Evolutionary conservation across 2,888 invertebrate species (phyloP), one percentile per base, ranked within the genome.

Genomic region (Atrina japonica): DNA sequence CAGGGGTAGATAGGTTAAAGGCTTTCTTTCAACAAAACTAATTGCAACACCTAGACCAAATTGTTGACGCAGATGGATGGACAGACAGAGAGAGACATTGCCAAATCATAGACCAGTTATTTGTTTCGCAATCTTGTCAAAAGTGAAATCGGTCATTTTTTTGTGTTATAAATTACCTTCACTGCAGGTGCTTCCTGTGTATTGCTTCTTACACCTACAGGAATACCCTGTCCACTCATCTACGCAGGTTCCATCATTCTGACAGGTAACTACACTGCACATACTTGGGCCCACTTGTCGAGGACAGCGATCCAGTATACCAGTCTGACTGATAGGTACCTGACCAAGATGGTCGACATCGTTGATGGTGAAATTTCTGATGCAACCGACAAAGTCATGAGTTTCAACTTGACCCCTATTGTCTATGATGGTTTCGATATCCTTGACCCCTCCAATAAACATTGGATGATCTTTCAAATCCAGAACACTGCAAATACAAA

Each of bases 311-410:
- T 94, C 92, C 69, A 94, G 93, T 1, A 94, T 94, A 5, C 94
- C 92, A 3, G 95, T 94, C 59, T 94, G 92, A 1, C 55, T 40
- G 14, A 76, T 76, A 7, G 70, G 65, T 11, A 49, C 49, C 18
- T 61, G 65, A 11, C 45, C 53, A 47, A 85, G 71, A n/a, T 86
- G 73, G 67, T 87, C 81, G 7, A 71, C 65, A 49, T 97, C 97
- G 86, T 98, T 97, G 64, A 98, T 93, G 0, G 95, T 94, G 1
- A 97, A 95, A 80, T 96, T 96, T 86, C 97, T 96, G 79, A 98
- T 94, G 88, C 98, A 98, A 5, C 98, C 98, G 18, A 97, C 94
- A 72, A 98, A 94, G 89, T 98, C 97, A 88, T 97, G 97, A 0
- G 97, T 95, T 84, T 95, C 95, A 45, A 98, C 94, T 91, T 97